Evolutionary conservation across 1,140 invertebrate species (phyloP).

Genomic region (Galendromus occidentalis): DNA sequence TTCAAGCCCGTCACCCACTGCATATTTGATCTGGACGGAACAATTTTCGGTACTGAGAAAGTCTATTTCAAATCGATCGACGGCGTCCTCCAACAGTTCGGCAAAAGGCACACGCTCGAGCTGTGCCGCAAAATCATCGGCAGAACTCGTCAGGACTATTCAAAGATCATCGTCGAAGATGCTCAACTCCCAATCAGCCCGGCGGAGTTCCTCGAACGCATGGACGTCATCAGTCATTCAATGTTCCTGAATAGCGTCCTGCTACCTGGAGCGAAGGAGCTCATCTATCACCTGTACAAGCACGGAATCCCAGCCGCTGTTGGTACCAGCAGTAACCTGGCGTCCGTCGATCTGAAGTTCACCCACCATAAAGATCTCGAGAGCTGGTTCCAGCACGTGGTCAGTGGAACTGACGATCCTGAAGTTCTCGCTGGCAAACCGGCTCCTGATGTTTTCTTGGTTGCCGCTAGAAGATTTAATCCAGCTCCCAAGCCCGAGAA

Average conservation of each 20-base stretch:
- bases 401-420: conserved; percentile 60
- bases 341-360: conserved; percentile 58
- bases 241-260: neutral
- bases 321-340: conserved; percentile 62
- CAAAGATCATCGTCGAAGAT: conserved; percentile 41
- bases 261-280: conserved; percentile 48
- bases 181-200: conserved; percentile 44
- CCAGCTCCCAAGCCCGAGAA: conserved; percentile 24
- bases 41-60: too few species aligned
- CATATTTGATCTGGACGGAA: too few species aligned
- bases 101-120: conserved; percentile 51
- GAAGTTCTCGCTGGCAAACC: conserved; percentile 81
- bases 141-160: conserved; percentile 39
- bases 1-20: too few species aligned
- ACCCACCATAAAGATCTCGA: conserved; percentile 47
- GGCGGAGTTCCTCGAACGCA: conserved; percentile 39
- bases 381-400: conserved; percentile 53
- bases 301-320: conserved; percentile 60
- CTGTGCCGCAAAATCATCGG: conserved; percentile 52
- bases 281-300: conserved; percentile 55
- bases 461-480: conserved; percentile 55
- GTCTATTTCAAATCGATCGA: conserved; percentile 48
- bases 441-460: conserved; percentile 72
- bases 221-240: conserved; percentile 18
- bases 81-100: conserved; percentile 42